Evolutionary conservation across 2,113 vertebrate genomes (phyloP).

Genomic region (Paramormyrops kingsleyae): DNA sequence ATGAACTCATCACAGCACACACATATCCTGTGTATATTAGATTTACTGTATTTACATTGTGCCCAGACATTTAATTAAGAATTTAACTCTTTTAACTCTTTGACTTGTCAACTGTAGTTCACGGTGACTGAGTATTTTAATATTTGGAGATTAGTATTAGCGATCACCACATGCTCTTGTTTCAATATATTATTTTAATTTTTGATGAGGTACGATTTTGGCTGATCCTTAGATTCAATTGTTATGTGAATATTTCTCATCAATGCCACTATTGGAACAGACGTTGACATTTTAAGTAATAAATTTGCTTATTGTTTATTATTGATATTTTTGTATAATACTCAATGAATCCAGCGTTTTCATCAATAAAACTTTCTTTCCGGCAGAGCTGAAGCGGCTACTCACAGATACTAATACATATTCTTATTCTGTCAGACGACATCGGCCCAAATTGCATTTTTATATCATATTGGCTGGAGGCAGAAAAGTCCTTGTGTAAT

Average conservation of each 20-base stretch:
- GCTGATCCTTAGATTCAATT: neutral
- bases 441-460: slow-evolving; percentile 2
- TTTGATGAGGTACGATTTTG: neutral
- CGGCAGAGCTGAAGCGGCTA: neutral
- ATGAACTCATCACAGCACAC: neutral
- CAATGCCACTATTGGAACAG: neutral
- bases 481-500: neutral
- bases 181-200: neutral
- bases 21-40: neutral
- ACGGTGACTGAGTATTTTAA: neutral
- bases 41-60: neutral
- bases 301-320: neutral
- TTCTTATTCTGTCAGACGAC: neutral
- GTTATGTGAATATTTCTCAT: neutral
- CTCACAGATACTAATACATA: neutral
- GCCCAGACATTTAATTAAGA: neutral
- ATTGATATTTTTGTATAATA: neutral
- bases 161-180: neutral
- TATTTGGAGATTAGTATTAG: neutral
- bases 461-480: slow-evolving; percentile 8
- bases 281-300: neutral
- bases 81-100: neutral
- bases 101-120: neutral
- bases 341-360: neutral
- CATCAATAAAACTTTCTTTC: neutral